Conservation (phyloP, 2,113 vertebrate genomes). For the Capreolus pygargus region DNA sequence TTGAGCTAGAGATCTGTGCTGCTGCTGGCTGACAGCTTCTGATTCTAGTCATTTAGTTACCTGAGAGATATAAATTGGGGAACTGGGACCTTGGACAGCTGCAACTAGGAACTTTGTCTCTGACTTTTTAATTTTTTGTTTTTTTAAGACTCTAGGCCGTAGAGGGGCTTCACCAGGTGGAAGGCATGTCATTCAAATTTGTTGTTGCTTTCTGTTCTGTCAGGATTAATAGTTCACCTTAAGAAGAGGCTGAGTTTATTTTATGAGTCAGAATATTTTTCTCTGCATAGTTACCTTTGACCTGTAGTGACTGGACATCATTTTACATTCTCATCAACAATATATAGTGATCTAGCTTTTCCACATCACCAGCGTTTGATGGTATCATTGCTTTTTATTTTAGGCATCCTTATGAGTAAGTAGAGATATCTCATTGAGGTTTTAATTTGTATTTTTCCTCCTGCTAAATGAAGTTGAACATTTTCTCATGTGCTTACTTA, state of each 20-base stretch:
- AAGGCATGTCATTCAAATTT: background rate
- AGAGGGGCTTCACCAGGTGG: background rate
- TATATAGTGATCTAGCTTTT: background rate
- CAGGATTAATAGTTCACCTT: background rate
- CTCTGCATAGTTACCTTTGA: background rate
- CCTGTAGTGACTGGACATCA: background rate
- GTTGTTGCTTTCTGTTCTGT: background rate
- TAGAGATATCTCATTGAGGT: background rate
- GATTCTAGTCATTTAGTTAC: background rate
- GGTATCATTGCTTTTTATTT: background rate
- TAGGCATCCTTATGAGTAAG: background rate
- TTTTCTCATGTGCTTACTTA: background rate
- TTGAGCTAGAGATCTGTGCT: background rate
- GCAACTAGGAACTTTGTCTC: background rate
- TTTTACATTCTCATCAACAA: background rate
- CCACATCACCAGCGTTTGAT: background rate
- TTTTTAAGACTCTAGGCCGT: background rate
- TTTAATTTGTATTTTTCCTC: conserved; percentile 11
- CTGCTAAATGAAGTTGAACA: background rate
- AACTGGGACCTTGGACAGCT: background rate
- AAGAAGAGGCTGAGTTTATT: background rate
- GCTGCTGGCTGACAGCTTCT: background rate
- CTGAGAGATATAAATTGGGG: background rate
- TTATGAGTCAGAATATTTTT: background rate
- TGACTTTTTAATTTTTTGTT: background rate